A percentile compares a stretch with the other conserved stretches of the same genome.
Evolutionary conservation across 2,888 invertebrate species (phyloP).

Genomic region (Cabera pusaria): DNA sequence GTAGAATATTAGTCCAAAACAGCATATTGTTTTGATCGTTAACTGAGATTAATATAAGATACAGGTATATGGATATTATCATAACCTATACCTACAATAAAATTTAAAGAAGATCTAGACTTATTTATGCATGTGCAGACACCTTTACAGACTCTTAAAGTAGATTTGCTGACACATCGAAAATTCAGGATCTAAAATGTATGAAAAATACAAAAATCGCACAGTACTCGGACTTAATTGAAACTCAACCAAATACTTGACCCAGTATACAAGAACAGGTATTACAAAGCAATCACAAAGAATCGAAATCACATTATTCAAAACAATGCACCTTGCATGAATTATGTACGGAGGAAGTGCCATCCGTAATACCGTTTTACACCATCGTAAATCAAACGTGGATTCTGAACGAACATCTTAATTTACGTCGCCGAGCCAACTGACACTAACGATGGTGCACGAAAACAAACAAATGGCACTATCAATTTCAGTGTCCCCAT

Average conservation of each 20-base stretch:
- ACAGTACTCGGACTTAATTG: no score
- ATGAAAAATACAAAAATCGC: no score
- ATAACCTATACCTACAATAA: no score
- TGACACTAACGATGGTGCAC: slow-evolving; percentile 73
- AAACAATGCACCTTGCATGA: slow-evolving; percentile 44
- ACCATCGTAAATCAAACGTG: slow-evolving; percentile 66
- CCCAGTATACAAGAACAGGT: not conserved
- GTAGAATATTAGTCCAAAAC: slow-evolving; percentile 45
- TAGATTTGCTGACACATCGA: no score
- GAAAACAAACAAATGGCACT: slow-evolving; percentile 72
- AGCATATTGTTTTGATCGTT: slow-evolving; percentile 48
- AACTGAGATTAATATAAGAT: slow-evolving; percentile 35
- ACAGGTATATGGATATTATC: no score
- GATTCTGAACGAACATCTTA: slow-evolving; percentile 69
- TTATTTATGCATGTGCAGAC: no score
- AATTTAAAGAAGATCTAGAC: no score
- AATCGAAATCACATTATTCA: slow-evolving; percentile 30
- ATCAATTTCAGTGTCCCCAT: slow-evolving; percentile 67
- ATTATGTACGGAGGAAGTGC: slow-evolving; percentile 41
- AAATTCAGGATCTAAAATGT: no score
- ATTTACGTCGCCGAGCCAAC: slow-evolving; percentile 72
- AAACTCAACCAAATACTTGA: no score
- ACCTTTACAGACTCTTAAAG: no score
- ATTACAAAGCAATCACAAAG: slow-evolving; percentile 15
- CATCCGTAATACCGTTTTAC: slow-evolving; percentile 48